Evolutionary conservation across 2,797 vertebrate genomes (phyloP).

Genomic region (Platalea minor): DNA sequence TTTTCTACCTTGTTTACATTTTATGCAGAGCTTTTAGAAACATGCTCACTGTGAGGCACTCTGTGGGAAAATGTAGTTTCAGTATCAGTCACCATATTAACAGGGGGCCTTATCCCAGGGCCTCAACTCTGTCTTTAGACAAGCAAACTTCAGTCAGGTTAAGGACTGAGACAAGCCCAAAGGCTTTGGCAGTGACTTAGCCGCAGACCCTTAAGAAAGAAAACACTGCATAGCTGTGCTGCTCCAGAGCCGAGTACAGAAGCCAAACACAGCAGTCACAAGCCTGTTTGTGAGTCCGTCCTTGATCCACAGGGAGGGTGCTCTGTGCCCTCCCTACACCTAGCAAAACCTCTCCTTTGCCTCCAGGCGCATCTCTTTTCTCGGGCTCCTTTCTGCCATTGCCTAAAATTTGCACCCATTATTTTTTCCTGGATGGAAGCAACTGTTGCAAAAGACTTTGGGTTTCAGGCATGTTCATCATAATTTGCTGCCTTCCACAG

Average conservation of each 20-base stretch:
- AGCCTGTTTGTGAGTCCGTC: neutral
- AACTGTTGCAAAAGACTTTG: neutral
- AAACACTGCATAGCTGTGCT: neutral
- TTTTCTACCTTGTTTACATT: conserved; percentile 38
- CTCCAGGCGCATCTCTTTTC: neutral
- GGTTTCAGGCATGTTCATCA: neutral
- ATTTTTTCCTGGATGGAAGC: neutral
- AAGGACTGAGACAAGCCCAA: neutral
- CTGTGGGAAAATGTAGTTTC: neutral
- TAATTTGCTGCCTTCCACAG: neutral
- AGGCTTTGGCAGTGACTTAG: neutral
- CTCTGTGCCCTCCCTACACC: neutral
- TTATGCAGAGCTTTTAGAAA: conserved; percentile 36
- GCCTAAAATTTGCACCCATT: neutral
- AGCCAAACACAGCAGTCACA: neutral
- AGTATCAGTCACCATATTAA: neutral
- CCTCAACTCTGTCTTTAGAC: neutral
- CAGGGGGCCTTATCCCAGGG: neutral
- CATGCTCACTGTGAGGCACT: neutral
- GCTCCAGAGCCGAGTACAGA: neutral
- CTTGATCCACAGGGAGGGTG: neutral
- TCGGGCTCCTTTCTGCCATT: neutral
- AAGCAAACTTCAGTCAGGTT: neutral
- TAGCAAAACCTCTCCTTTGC: neutral
- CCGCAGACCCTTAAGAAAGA: neutral